Percentiles rank a stretch among this genome's conserved stretches.
phyloP scores from a whole-genome alignment of 2,888 invertebrate genomes.

The Nowickia ferox region DNA sequence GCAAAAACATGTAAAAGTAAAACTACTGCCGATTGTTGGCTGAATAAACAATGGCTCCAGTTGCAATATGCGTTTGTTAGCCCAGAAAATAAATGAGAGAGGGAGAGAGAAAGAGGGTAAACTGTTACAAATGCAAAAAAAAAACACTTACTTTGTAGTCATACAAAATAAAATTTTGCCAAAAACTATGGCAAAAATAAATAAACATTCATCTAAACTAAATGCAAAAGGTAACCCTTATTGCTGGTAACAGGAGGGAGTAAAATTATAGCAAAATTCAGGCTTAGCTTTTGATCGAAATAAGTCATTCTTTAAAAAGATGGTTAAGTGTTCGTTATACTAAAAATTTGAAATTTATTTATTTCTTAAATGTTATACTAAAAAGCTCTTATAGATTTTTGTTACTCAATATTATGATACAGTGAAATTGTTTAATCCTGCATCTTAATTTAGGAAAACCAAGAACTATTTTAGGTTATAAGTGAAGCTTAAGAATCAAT shows the following conservation, averaged over 20 bases:
- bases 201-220: conserved; percentile 35
- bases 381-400: no score
- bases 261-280: conserved; percentile 16
- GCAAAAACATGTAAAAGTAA: conserved; percentile 32
- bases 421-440: no score
- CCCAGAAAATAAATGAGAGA: conserved; percentile 13
- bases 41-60: conserved; percentile 67
- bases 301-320: no score
- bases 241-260: neutral
- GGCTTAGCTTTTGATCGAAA: neutral
- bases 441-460: no score
- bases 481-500: no score
- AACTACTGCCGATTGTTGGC: conserved; percentile 40
- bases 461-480: no score
- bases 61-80: conserved; percentile 19
- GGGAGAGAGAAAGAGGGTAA: neutral
- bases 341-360: no score
- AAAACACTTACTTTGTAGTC: conserved; percentile 40
- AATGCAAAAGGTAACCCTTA: conserved; percentile 39
- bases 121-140: conserved; percentile 26
- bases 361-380: no score
- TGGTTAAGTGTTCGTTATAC: no score
- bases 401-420: no score
- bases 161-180: conserved; percentile 60
- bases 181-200: conserved; percentile 62